A percentile compares a stretch with the other conserved stretches of the same genome.
These are phyloP conservation scores for Drosophila rhopaloa DNA, from an alignment of 1,140 invertebrate genomes.

Conservation along the genomic window DNA sequence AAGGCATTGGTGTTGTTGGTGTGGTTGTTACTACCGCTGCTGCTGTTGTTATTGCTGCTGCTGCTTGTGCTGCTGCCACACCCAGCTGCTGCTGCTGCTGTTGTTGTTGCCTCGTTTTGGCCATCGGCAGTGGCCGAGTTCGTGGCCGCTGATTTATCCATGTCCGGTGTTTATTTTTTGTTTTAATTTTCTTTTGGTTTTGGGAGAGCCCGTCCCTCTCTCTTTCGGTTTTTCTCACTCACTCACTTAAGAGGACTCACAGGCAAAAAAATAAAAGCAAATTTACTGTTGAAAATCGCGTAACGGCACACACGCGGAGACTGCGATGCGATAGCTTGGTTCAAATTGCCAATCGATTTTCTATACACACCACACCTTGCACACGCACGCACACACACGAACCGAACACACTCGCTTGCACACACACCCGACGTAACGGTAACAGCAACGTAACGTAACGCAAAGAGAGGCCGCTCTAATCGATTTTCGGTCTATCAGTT, in stretches of 20 bases:
- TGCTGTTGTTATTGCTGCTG: slow-evolving; percentile 21
- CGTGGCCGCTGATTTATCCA: slow-evolving; percentile 75
- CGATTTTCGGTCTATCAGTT: slow-evolving; percentile 16
- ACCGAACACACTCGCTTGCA: neutral
- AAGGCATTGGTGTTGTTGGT: slow-evolving; percentile 27
- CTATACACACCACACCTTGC: slow-evolving; percentile 78
- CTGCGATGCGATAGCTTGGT: slow-evolving; percentile 37
- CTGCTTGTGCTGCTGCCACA: slow-evolving; percentile 38
- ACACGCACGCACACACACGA: slow-evolving; percentile 32
- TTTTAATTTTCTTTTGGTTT: slow-evolving; percentile 10
- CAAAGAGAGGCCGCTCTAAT: slow-evolving; percentile 20
- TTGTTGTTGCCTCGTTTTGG: slow-evolving; percentile 46
- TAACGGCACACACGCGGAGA: slow-evolving; percentile 53
- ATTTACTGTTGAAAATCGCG: slow-evolving; percentile 45
- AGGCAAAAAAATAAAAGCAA: slow-evolving; percentile 52
- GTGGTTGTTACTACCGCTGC: slow-evolving; percentile 5
- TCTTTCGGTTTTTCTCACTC: slow-evolving; percentile 9
- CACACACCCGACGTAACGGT: slow-evolving; percentile 37
- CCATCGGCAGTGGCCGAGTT: slow-evolving; percentile 63
- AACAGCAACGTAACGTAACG: slow-evolving; percentile 40
- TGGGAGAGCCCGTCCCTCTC: slow-evolving; percentile 6
- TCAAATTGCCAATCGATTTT: slow-evolving; percentile 74
- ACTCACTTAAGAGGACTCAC: slow-evolving; percentile 31
- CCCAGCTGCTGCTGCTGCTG: slow-evolving; percentile 24
- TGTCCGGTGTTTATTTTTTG: slow-evolving; percentile 23